Evolutionary conservation across 1,140 invertebrate species (phyloP).

Genomic region (Amyelois transitella): DNA sequence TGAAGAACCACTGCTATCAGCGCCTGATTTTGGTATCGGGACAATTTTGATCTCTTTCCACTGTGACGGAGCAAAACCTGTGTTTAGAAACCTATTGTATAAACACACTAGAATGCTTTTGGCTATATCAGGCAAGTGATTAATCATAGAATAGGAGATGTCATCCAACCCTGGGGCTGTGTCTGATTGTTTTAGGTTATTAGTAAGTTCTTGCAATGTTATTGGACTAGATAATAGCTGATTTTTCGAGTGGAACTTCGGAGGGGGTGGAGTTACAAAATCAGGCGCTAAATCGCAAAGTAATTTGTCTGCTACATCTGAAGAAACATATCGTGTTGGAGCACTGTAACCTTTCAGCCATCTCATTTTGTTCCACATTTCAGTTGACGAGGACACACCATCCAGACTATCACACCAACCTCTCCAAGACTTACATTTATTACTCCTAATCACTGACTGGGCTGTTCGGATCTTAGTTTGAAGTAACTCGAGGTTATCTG

Average conservation of each 20-base stretch:
- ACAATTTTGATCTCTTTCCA: constrained; percentile 41
- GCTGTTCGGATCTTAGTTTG: constrained; percentile 12
- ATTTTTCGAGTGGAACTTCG: background rate
- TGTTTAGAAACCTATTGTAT: constrained; percentile 8
- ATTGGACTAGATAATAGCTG: background rate
- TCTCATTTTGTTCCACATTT: constrained; percentile 21
- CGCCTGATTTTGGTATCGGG: constrained; percentile 29
- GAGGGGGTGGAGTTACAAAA: background rate
- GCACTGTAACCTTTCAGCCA: constrained; percentile 20
- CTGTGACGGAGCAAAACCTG: constrained; percentile 16
- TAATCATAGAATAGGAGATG: constrained; percentile 7
- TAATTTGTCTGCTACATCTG: background rate
- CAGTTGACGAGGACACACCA: constrained; percentile 3
- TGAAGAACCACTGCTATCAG: background rate
- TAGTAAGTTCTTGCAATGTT: background rate
- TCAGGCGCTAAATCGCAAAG: background rate
- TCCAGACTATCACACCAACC: constrained; percentile 17
- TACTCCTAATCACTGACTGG: constrained; percentile 15
- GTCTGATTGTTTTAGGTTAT: constrained; percentile 1
- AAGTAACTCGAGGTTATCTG: constrained; percentile 24
- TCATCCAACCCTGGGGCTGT: constrained; percentile 1
- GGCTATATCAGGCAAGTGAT: constrained; percentile 10
- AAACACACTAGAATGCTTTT: constrained; percentile 11
- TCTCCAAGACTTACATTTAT: constrained; percentile 12
- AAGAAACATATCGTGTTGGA: background rate